Percentiles rank a stretch among this genome's conserved stretches.
phyloP scores from a whole-genome alignment of 2,888 invertebrate species.

The Geophilus truncorum region DNA sequence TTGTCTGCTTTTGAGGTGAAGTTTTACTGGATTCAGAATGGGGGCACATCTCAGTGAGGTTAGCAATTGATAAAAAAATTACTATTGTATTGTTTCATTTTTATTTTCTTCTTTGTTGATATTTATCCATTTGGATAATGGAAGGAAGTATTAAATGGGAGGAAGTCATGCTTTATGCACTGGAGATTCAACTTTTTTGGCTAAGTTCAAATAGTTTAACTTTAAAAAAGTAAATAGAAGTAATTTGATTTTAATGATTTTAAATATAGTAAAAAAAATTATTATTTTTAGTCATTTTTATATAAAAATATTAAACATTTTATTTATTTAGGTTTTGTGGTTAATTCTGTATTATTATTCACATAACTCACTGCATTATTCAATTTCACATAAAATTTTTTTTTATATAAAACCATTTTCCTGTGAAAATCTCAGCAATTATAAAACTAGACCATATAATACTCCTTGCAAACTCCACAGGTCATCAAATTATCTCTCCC shows the following conservation, averaged over 20 bases:
- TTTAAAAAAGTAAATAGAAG: background rate
- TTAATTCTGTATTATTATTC: too few relatives aligned
- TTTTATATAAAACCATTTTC: background rate
- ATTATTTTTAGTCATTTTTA: background rate
- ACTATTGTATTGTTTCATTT: background rate
- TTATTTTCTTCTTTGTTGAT: background rate
- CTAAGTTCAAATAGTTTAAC: background rate
- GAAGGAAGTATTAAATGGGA: background rate
- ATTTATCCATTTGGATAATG: background rate
- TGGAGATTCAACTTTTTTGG: background rate
- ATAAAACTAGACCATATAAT: background rate
- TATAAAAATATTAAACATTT: background rate
- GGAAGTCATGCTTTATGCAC: slow-evolving; percentile 8
- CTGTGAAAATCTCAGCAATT: background rate
- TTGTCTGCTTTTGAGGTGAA: background rate
- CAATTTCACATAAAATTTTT: too few relatives aligned
- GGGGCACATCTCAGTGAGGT: background rate
- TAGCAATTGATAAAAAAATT: background rate
- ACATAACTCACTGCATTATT: too few relatives aligned
- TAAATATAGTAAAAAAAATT: too few relatives aligned
- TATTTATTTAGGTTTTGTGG: too few relatives aligned
- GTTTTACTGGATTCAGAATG: background rate
- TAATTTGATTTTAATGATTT: too few relatives aligned
- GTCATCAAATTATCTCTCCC: background rate
- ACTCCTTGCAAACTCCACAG: background rate